Percentiles rank a stretch among this genome's conserved stretches.
phyloP scores from a whole-genome alignment of 2,888 invertebrate species.

The Patella caerulea region DNA sequence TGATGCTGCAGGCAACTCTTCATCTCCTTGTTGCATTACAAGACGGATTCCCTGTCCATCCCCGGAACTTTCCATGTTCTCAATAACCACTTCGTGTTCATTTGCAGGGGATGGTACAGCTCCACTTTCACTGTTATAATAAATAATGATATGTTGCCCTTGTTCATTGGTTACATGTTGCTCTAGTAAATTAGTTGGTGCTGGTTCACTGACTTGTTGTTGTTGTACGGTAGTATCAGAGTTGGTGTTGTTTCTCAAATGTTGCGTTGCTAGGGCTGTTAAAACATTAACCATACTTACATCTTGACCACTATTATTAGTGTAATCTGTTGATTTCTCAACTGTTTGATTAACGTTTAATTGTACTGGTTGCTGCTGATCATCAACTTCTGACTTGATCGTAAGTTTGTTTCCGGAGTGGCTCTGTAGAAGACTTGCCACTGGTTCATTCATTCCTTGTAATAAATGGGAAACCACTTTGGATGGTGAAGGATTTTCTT shows the following conservation, averaged over 20 bases:
- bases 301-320: constrained; percentile 33
- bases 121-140: constrained; percentile 32
- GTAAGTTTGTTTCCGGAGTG: not conserved
- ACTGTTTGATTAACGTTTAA: constrained; percentile 29
- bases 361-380: constrained; percentile 45
- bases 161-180: constrained; percentile 12
- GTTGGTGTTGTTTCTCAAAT: constrained; percentile 35
- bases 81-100: constrained; percentile 33
- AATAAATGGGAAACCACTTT: constrained; percentile 45
- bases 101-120: constrained; percentile 37
- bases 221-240: not conserved
- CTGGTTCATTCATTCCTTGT: constrained; percentile 53
- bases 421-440: constrained; percentile 31
- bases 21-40: constrained; percentile 16
- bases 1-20: not conserved
- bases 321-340: constrained; percentile 11
- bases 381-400: constrained; percentile 29
- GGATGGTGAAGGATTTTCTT: constrained; percentile 15
- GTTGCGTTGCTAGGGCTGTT: constrained; percentile 57
- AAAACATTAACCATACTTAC: constrained; percentile 59
- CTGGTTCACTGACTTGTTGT: not conserved
- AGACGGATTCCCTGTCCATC: constrained; percentile 17
- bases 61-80: constrained; percentile 32
- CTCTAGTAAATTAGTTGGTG: constrained; percentile 1
- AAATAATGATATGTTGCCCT: constrained; percentile 42